These are phyloP conservation scores for Emys orbicularis DNA, from an alignment of 2,797 vertebrate genomes.

Conservation along the genomic window DNA sequence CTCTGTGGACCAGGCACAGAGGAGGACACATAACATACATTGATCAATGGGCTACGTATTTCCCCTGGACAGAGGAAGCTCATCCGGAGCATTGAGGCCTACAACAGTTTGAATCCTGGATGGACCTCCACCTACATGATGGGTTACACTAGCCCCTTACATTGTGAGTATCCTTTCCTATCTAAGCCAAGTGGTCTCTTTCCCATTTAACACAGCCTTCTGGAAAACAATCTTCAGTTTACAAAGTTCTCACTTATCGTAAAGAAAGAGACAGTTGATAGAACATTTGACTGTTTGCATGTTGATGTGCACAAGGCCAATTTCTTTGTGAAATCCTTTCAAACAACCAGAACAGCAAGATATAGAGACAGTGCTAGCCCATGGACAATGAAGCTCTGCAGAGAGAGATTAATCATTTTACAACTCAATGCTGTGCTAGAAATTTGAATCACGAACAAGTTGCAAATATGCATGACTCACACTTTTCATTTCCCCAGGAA, in stretches of 20 bases:
- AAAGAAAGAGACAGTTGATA: neutral
- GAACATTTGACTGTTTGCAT: neutral
- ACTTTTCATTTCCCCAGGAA: neutral
- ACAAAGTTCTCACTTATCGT: neutral
- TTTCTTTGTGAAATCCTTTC: neutral
- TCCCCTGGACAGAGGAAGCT: neutral
- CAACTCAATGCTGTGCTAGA: neutral
- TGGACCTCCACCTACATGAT: neutral
- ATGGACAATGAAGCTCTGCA: neutral
- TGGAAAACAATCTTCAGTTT: neutral
- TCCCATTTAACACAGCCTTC: neutral
- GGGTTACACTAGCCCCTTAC: neutral
- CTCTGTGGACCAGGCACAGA: neutral
- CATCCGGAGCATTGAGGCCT: neutral
- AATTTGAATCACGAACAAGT: neutral
- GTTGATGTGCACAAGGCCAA: neutral
- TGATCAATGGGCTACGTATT: neutral
- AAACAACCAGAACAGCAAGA: neutral
- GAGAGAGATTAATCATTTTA: neutral
- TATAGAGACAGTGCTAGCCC: neutral
- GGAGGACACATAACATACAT: neutral
- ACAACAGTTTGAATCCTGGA: neutral
- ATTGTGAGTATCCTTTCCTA: neutral
- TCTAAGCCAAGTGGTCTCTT: neutral
- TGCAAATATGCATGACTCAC: neutral